Base-by-base conservation (phyloP, 2,888 invertebrate genomes). In the Melanotus villosus region DNA sequence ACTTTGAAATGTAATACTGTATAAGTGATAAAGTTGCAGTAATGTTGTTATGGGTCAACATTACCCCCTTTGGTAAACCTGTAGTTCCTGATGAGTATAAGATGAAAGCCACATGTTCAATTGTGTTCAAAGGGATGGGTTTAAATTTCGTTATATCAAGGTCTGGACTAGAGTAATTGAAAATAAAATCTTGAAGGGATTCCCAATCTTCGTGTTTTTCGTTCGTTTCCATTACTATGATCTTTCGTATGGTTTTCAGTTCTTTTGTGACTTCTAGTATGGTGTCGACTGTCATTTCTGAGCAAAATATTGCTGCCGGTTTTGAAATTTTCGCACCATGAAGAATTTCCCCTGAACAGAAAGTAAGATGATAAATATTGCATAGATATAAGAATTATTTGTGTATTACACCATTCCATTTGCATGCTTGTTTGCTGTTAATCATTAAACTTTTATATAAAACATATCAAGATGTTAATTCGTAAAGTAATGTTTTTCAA, bases 31-130 rank as follows among this genome's bases (percentile, higher is more conserved):
- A 21, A 7, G 2, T 12, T 0, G 34, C 19, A 36, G n/a, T 47
- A 2, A 91, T 85, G 12, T 93, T 93, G 18, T 85, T 85, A 81
- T 93, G 92, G 1, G 91, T 90, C 3, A 93, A 84, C 87, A 90
- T 89, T 0, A 94, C 93, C 23, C 93, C 93, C 82, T 94, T 93
- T 0, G 93, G 92, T 64, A 93, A 79, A 0, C 94, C 94, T 0
- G 91, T 91, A 0, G 94, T 94, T n/a, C 94, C 94, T 0, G 91
- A 91, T 38, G 93, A 93, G 0, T 93, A 93, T 80, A 91, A 93
- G 75, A 93, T 89, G 32, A 77, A 73, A 1, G 75, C n/a, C n/a
- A n/a, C n/a, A n/a, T n/a, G n/a, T n/a, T n/a, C n/a, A n/a, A n/a
- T n/a, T n/a, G n/a, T n/a, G 70, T 16, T 74, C 68, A 6, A 50